A percentile compares a stretch with the other conserved stretches of the same genome.
Evolutionary conservation across 2,113 vertebrate species (phyloP).

Genomic region (Gallinago media): DNA sequence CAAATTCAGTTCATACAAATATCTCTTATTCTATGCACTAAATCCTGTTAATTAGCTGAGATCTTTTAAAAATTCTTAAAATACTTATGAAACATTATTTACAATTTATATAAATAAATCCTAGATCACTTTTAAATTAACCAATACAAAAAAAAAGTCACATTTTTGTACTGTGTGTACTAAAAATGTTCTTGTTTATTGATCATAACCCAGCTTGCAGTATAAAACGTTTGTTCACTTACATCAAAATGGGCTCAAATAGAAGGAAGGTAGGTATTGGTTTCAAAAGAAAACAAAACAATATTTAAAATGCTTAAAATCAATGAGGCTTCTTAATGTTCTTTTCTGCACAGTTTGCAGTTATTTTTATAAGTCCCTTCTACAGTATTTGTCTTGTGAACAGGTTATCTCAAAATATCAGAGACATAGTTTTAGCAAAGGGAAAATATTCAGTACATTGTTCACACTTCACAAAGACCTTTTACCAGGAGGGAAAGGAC

Average conservation of each 20-base stretch:
- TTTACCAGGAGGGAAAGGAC: constrained; percentile 25
- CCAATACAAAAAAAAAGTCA: constrained; percentile 56
- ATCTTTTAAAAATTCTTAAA: constrained; percentile 62
- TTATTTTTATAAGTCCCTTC: constrained; percentile 39
- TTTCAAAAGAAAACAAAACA: constrained; percentile 69
- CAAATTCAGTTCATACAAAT: constrained; percentile 51
- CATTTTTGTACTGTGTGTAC: constrained; percentile 62
- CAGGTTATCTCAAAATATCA: constrained; percentile 61
- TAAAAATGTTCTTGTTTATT: constrained; percentile 79
- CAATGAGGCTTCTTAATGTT: constrained; percentile 57
- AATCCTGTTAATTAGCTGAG: constrained; percentile 56
- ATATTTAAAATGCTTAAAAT: constrained; percentile 76
- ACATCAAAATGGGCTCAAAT: constrained; percentile 75
- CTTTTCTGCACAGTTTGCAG: constrained; percentile 29
- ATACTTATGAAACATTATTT: constrained; percentile 76
- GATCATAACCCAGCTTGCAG: constrained; percentile 77
- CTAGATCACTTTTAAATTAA: constrained; percentile 67
- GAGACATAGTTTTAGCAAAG: constrained; percentile 34
- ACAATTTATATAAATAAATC: constrained; percentile 80
- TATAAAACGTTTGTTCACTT: constrained; percentile 79
- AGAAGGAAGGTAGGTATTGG: constrained; percentile 35
- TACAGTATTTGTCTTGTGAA: constrained; percentile 48
- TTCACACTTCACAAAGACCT: constrained; percentile 62
- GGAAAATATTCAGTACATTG: constrained; percentile 40
- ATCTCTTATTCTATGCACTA: constrained; percentile 18